A percentile compares a stretch with the other conserved stretches of the same genome.
These are phyloP conservation scores for Erebia palarica DNA, from an alignment of 2,888 invertebrate species.

Conservation along the genomic window DNA sequence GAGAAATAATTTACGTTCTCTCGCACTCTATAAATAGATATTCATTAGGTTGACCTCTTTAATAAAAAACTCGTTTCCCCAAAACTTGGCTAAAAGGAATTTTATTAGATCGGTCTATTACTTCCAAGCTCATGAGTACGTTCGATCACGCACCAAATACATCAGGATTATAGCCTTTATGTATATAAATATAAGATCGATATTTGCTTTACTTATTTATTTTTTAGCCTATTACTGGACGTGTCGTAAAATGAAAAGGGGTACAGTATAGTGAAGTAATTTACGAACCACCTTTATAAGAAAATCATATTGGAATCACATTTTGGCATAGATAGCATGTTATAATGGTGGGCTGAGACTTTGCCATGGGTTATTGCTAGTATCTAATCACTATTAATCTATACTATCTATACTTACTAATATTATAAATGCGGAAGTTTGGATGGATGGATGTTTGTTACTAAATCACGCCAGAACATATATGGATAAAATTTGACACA, in stretches of 20 bases:
- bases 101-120: slow-evolving; percentile 29
- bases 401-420: too few relatives aligned
- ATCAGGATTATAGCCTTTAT: slow-evolving; percentile 21
- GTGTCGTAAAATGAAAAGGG: slow-evolving; percentile 20
- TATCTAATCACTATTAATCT: background rate
- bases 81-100: slow-evolving; percentile 29
- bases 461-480: too few relatives aligned
- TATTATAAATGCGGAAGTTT: too few relatives aligned
- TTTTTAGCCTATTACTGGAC: slow-evolving; percentile 23
- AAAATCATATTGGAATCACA: background rate
- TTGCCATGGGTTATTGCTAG: background rate
- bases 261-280: background rate
- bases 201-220: slow-evolving; percentile 4
- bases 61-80: slow-evolving; percentile 11
- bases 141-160: slow-evolving; percentile 26
- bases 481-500: too few relatives aligned
- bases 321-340: background rate
- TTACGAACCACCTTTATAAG: background rate
- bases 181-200: background rate
- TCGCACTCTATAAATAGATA: slow-evolving; percentile 1
- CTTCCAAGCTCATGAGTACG: slow-evolving; percentile 22
- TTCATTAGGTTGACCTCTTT: slow-evolving; percentile 5
- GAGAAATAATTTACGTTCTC: background rate
- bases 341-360: background rate
- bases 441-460: too few relatives aligned